Evolutionary conservation across 30 jellyfish, hydroid and myxozoan species (phyloP).

Genomic region (Clytia hemisphaerica): DNA sequence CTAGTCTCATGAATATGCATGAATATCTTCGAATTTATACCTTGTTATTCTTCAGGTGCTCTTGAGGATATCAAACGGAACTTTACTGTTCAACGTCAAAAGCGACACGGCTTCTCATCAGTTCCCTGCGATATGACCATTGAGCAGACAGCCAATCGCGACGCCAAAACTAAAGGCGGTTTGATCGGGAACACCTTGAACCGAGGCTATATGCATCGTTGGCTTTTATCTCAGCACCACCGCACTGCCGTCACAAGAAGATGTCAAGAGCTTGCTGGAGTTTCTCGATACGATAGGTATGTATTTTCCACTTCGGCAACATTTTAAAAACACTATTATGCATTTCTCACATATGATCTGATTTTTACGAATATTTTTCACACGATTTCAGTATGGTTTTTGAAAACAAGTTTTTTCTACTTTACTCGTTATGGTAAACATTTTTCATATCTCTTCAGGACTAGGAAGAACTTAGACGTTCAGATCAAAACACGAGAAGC

Average conservation of each 20-base stretch:
- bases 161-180: conserved; percentile 56
- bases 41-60: conserved; percentile 33
- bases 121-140: conserved; percentile 61
- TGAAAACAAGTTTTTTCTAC: not conserved
- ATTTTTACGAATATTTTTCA: too few species aligned
- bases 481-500: not conserved
- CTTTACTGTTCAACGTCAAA: conserved; percentile 56
- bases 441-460: not conserved
- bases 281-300: not conserved
- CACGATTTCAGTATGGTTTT: too few species aligned
- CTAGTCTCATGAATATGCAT: too few species aligned
- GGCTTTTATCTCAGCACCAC: conserved; percentile 55
- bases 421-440: not conserved
- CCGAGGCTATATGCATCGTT: conserved; percentile 50
- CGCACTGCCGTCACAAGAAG: conserved; percentile 51
- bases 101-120: conserved; percentile 47
- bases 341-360: too few species aligned
- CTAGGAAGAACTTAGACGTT: not conserved
- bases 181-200: conserved; percentile 55
- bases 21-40: too few species aligned
- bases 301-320: too few species aligned
- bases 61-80: conserved; percentile 15
- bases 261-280: conserved; percentile 24
- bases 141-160: conserved; percentile 58
- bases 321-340: not conserved